These are phyloP conservation scores for Ischnura elegans DNA, from an alignment of 2,888 invertebrate genomes.

Conservation along the genomic window DNA sequence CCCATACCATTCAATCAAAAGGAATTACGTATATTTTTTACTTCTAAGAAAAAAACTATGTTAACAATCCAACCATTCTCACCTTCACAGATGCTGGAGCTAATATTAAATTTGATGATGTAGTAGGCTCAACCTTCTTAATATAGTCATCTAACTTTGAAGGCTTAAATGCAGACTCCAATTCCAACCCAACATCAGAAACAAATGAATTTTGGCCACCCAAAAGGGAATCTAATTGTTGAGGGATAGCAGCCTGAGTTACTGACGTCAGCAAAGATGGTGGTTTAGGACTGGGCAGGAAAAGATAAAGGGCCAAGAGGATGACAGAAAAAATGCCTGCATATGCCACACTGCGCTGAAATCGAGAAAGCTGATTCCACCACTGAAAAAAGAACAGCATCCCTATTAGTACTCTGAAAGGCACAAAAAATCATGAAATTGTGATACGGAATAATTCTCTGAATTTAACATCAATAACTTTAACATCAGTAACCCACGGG, in stretches of 20 bases:
- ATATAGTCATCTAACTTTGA: slow-evolving; percentile 47
- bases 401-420: not conserved
- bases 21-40: too few species aligned
- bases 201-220: slow-evolving; percentile 42
- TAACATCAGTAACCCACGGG: too few species aligned
- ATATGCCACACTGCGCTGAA: slow-evolving; percentile 89
- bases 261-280: not conserved
- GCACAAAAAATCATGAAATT: too few species aligned
- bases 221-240: slow-evolving; percentile 12
- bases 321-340: slow-evolving; percentile 44
- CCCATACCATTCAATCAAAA: too few species aligned
- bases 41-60: not conserved
- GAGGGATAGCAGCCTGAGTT: not conserved
- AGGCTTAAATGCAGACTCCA: slow-evolving; percentile 37
- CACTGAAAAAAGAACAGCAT: slow-evolving; percentile 81
- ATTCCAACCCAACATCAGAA: slow-evolving; percentile 34
- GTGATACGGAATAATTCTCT: too few species aligned
- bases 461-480: too few species aligned
- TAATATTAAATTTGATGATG: slow-evolving; percentile 34
- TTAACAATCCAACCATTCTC: not conserved
- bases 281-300: slow-evolving; percentile 39
- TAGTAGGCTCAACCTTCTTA: slow-evolving; percentile 16
- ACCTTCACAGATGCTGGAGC: slow-evolving; percentile 56
- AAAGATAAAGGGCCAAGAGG: slow-evolving; percentile 54
- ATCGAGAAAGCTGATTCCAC: slow-evolving; percentile 92